Evolutionary conservation across 2,888 invertebrate genomes (phyloP).

Genomic region (Ferrisia virgata): DNA sequence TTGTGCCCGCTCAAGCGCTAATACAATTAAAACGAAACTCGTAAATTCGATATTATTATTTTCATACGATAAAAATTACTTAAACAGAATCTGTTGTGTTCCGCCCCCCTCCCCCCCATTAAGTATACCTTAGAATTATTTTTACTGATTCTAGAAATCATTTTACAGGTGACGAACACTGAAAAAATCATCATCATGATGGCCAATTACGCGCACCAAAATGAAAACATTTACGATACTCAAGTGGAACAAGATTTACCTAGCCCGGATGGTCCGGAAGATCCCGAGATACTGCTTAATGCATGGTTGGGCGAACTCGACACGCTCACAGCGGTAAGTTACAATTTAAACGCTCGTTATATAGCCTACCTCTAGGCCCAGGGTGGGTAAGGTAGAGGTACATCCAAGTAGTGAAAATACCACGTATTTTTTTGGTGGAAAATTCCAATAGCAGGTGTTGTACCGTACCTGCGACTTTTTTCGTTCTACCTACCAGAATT

Average conservation of each 20-base stretch:
- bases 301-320: conserved; percentile 76
- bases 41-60: too few relatives aligned
- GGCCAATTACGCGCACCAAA: conserved; percentile 12
- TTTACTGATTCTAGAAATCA: neutral
- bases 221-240: neutral
- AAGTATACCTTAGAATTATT: too few relatives aligned
- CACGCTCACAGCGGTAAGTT: conserved; percentile 69
- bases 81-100: too few relatives aligned
- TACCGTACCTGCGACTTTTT: neutral
- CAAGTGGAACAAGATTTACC: neutral
- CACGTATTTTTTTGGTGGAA: too few relatives aligned
- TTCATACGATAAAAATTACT: too few relatives aligned
- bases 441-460: neutral
- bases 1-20: too few relatives aligned
- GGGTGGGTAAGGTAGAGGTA: too few relatives aligned
- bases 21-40: too few relatives aligned
- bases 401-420: too few relatives aligned
- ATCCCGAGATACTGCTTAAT: conserved; percentile 73
- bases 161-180: neutral
- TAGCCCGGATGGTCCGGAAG: conserved; percentile 54
- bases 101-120: too few relatives aligned
- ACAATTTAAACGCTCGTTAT: conserved; percentile 34
- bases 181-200: conserved; percentile 8
- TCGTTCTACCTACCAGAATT: neutral
- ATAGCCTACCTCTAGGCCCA: too few relatives aligned